Conservation (phyloP, 1,140 invertebrate genomes). For the Ips typographus region DNA sequence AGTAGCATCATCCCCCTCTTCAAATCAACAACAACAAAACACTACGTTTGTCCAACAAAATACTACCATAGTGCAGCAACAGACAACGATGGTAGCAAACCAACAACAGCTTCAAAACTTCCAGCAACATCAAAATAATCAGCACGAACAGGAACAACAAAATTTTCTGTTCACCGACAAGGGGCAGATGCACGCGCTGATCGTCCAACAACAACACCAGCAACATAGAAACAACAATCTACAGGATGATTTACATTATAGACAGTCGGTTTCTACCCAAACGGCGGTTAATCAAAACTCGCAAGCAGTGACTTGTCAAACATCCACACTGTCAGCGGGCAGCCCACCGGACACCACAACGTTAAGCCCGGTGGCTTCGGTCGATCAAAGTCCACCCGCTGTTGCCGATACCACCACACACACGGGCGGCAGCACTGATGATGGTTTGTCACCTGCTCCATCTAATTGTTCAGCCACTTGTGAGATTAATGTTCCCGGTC, state of each 20-base stretch:
- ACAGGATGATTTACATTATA: constrained; percentile 42
- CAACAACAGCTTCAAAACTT: constrained; percentile 57
- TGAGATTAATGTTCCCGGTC: constrained; percentile 40
- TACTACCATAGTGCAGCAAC: constrained; percentile 67
- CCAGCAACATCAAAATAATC: constrained; percentile 40
- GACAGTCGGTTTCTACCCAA: constrained; percentile 75
- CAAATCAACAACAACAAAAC: constrained; percentile 64
- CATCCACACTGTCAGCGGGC: constrained; percentile 52
- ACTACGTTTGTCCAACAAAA: constrained; percentile 73
- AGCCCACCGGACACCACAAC: constrained; percentile 79
- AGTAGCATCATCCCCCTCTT: constrained; percentile 55
- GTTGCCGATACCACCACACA: constrained; percentile 61
- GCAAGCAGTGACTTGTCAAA: constrained; percentile 59
- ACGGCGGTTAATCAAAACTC: constrained; percentile 65
- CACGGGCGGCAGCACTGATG: constrained; percentile 54
- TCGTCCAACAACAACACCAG: constrained; percentile 51
- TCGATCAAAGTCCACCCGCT: constrained; percentile 60
- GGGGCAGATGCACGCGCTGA: constrained; percentile 54
- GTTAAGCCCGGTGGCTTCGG: constrained; percentile 64
- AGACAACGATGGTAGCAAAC: constrained; percentile 71
- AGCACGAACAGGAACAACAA: constrained; percentile 46
- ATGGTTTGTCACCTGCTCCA: constrained; percentile 51
- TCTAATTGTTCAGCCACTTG: constrained; percentile 47
- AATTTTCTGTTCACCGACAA: constrained; percentile 50
- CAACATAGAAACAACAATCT: constrained; percentile 51